phyloP scores from a whole-genome alignment of 2,888 invertebrate species.

The Cephus nigrinus region DNA sequence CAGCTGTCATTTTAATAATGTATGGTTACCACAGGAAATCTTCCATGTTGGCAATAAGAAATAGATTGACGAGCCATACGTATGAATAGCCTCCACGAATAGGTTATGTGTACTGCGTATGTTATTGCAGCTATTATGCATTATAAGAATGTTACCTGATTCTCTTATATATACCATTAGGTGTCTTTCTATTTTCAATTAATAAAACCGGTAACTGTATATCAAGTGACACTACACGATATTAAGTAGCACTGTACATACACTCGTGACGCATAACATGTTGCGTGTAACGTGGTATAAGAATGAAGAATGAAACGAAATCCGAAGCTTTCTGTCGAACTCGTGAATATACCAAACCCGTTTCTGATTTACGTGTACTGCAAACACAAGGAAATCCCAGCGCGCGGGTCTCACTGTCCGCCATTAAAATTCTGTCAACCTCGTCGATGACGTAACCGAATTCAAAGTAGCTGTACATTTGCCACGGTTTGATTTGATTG shows the following conservation, averaged over 20 bases:
- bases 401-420: background rate
- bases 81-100: too few relatives aligned
- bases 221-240: background rate
- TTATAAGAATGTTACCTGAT: background rate
- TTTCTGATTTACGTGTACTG: background rate
- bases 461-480: background rate
- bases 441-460: background rate
- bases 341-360: background rate
- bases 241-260: background rate
- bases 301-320: background rate
- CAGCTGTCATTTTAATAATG: slow-evolving; percentile 30
- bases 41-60: background rate
- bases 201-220: background rate
- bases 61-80: background rate
- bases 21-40: too few relatives aligned
- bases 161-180: background rate
- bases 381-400: background rate
- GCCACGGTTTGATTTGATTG: background rate
- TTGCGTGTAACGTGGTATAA: background rate
- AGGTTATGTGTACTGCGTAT: background rate
- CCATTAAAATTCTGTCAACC: background rate
- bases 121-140: background rate
- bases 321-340: background rate
- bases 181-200: background rate
- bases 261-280: background rate